These are phyloP conservation scores for Xanthorhoe designata DNA, from an alignment of 2,888 invertebrate species.

Conservation along the genomic window DNA sequence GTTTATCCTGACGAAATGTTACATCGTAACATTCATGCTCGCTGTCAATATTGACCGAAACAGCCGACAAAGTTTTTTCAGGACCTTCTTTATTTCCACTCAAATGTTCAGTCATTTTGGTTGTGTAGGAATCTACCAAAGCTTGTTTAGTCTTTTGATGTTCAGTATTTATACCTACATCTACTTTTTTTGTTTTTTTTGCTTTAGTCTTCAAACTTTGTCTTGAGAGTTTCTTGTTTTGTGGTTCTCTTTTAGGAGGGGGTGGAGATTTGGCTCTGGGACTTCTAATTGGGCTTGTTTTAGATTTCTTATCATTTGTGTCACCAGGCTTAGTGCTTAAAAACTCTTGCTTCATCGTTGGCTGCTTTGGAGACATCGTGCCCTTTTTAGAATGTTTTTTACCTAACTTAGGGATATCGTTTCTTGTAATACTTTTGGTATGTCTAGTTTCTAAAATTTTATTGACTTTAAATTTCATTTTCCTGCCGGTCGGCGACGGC, in stretches of 20 bases:
- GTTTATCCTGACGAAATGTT: constrained; percentile 55
- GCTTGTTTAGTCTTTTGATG: constrained; percentile 59
- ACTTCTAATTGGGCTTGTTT: constrained; percentile 7
- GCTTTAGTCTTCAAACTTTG: constrained; percentile 24
- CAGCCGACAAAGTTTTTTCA: constrained; percentile 56
- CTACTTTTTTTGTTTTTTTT: constrained; percentile 46
- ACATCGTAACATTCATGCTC: constrained; percentile 67
- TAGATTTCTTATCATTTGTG: neutral
- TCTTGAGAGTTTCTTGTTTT: constrained; percentile 8
- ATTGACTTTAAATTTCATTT: constrained; percentile 21
- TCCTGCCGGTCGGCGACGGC: constrained; percentile 31
- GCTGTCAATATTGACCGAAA: constrained; percentile 66
- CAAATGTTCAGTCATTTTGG: constrained; percentile 50
- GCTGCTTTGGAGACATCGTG: constrained; percentile 16
- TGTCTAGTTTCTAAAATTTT: constrained; percentile 9
- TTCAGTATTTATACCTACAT: constrained; percentile 45
- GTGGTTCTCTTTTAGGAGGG: constrained; percentile 13
- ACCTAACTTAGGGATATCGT: constrained; percentile 9
- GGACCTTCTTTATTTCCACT: constrained; percentile 40
- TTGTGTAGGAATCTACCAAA: constrained; percentile 62
- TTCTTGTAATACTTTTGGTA: constrained; percentile 7
- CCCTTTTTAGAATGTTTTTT: constrained; percentile 13
- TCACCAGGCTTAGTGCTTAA: constrained; percentile 2
- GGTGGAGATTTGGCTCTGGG: constrained; percentile 16
- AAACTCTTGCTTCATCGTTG: constrained; percentile 4